Percentiles rank a stretch among this genome's conserved stretches.
Conservation (phyloP, 1,140 invertebrate genomes). For the Ditylenchus dipsaci region DNA sequence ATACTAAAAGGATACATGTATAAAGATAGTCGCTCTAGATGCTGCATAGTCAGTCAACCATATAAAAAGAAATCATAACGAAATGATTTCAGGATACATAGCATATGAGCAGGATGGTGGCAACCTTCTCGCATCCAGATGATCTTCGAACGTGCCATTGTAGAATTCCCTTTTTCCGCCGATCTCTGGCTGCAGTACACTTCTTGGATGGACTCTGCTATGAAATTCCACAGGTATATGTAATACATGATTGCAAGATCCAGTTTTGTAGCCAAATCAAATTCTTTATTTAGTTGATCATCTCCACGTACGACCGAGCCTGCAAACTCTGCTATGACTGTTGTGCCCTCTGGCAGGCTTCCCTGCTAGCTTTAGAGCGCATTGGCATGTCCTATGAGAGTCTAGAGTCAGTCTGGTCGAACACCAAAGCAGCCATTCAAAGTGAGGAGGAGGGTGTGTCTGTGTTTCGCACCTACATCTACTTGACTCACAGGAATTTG, state of each 20-base stretch:
- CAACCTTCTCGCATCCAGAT: conserved; percentile 10
- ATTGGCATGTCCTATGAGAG: conserved; percentile 15
- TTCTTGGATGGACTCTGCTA: not conserved
- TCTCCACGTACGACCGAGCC: not conserved
- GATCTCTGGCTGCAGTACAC: conserved; percentile 14
- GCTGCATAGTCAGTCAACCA: no score
- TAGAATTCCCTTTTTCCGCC: not conserved
- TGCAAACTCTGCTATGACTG: conserved; percentile 16
- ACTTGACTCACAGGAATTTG: conserved; percentile 13
- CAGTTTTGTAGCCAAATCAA: no score
- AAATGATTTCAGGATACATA: conserved; percentile 1
- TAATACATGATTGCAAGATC: no score
- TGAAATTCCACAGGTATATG: conserved; percentile 10
- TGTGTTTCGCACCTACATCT: conserved; percentile 23
- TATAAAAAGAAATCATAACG: not conserved
- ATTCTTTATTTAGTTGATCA: conserved; percentile 1
- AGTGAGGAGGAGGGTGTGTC: conserved; percentile 18
- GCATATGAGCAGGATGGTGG: conserved; percentile 1
- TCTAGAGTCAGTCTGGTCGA: conserved; percentile 12
- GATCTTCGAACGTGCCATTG: conserved; percentile 8
- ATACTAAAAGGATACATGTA: no score
- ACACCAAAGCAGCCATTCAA: conserved; percentile 23
- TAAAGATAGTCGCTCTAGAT: no score
- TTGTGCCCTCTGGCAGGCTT: conserved; percentile 9
- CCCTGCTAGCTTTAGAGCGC: conserved; percentile 16